phyloP scores from a whole-genome alignment of 2,888 invertebrate species.

The Thera obeliscata region DNA sequence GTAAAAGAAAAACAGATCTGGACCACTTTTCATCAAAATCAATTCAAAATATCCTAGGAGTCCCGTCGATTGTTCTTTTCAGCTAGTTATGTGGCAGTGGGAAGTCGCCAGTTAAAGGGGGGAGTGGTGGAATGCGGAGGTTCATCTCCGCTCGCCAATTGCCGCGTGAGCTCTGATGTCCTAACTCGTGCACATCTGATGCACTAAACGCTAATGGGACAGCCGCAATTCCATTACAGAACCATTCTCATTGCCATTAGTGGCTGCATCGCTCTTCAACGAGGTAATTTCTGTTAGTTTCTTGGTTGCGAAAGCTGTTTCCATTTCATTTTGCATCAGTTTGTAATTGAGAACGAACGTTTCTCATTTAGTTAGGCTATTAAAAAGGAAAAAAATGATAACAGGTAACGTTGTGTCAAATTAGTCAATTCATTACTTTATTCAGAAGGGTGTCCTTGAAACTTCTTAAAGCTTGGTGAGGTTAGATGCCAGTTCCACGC shows the following conservation, averaged over 20 bases:
- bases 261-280: slow-evolving; percentile 4
- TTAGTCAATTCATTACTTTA: too few relatives aligned
- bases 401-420: too few relatives aligned
- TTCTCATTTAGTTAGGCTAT: not conserved
- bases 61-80: slow-evolving; percentile 29
- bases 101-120: slow-evolving; percentile 64
- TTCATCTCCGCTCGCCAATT: slow-evolving; percentile 49
- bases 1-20: not conserved
- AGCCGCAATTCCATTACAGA: slow-evolving; percentile 25
- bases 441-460: too few relatives aligned
- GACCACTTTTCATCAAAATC: not conserved
- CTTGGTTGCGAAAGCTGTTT: slow-evolving; percentile 2
- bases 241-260: slow-evolving; percentile 1
- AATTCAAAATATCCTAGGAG: not conserved
- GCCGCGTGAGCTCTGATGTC: slow-evolving; percentile 43
- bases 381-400: not conserved
- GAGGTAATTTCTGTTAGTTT: not conserved
- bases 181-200: slow-evolving; percentile 36
- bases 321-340: slow-evolving; percentile 4
- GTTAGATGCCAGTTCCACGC: too few relatives aligned
- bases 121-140: slow-evolving; percentile 66
- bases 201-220: slow-evolving; percentile 28
- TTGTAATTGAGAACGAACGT: not conserved
- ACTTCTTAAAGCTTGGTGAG: too few relatives aligned
- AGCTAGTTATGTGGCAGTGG: slow-evolving; percentile 45